Percentiles rank a stretch among this genome's conserved stretches.
These are phyloP conservation scores for Cecidostiba fungosa DNA, from an alignment of 2,888 invertebrate species.

Conservation along the genomic window DNA sequence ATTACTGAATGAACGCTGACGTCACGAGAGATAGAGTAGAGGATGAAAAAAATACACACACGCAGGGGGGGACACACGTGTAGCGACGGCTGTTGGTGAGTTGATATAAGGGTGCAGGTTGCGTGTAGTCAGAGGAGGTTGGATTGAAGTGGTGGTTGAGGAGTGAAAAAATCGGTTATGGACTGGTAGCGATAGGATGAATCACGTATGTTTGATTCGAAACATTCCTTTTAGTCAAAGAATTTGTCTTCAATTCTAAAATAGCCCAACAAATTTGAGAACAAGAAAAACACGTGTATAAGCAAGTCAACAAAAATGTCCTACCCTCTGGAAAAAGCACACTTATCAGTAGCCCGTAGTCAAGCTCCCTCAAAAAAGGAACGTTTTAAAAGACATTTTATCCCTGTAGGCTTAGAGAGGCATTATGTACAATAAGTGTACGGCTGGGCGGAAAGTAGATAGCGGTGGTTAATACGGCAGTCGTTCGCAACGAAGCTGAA, in stretches of 20 bases:
- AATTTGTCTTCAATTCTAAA: too few species aligned
- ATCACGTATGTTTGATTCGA: too few species aligned
- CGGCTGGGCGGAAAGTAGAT: not conserved
- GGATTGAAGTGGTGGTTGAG: too few species aligned
- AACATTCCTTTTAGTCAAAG: too few species aligned
- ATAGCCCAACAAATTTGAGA: too few species aligned
- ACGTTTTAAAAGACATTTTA: slow-evolving; percentile 11
- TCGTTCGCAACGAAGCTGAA: slow-evolving; percentile 66
- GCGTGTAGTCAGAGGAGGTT: too few species aligned
- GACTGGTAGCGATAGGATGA: too few species aligned
- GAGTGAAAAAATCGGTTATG: too few species aligned
- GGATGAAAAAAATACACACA: not conserved
- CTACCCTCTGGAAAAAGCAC: not conserved
- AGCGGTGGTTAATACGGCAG: slow-evolving; percentile 22
- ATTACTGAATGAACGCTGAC: slow-evolving; percentile 80
- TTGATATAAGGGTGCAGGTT: not conserved
- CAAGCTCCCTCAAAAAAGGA: slow-evolving; percentile 6
- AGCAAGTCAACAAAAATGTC: not conserved
- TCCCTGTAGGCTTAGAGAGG: not conserved
- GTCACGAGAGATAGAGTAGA: slow-evolving; percentile 69
- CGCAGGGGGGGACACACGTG: not conserved
- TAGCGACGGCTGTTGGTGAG: not conserved
- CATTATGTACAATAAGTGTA: slow-evolving; percentile 15
- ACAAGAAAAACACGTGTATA: not conserved
- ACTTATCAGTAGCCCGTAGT: not conserved